phyloP scores from a whole-genome alignment of 2,113 vertebrate genomes.

The Larimichthys polyactis region DNA sequence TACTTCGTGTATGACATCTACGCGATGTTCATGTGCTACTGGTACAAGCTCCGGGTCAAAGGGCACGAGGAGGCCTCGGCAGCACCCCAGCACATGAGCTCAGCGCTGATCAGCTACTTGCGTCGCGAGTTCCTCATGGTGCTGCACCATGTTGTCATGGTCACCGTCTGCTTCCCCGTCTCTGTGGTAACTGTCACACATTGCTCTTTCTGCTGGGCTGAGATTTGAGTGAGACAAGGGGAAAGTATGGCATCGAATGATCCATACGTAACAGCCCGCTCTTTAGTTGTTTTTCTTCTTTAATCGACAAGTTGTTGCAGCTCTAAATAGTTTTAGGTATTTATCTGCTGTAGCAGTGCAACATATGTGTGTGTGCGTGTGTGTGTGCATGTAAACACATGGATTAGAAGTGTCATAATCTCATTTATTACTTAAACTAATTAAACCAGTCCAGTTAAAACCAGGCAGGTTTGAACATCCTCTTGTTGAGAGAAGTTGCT shows the following conservation, averaged over 20 bases:
- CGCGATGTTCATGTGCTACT: slow-evolving; percentile 95
- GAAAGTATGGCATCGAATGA: no score
- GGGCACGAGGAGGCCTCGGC: slow-evolving; percentile 85
- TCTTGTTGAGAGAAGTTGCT: neutral
- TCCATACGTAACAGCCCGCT: no score
- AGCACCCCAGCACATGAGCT: slow-evolving; percentile 71
- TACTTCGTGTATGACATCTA: slow-evolving; percentile 95
- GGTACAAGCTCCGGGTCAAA: slow-evolving; percentile 92
- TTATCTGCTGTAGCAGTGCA: neutral
- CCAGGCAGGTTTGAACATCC: neutral
- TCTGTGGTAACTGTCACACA: slow-evolving; percentile 88
- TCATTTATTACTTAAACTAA: neutral
- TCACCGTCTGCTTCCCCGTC: slow-evolving; percentile 92
- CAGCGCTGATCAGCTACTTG: slow-evolving; percentile 86
- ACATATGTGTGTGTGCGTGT: neutral
- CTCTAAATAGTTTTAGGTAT: neutral
- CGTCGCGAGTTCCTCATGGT: slow-evolving; percentile 94
- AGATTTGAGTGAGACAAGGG: neutral
- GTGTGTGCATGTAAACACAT: neutral
- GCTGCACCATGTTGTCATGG: slow-evolving; percentile 92
- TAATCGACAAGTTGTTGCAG: neutral
- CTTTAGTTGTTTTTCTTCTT: neutral
- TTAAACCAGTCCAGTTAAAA: neutral
- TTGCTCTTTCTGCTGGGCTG: slow-evolving; percentile 33
- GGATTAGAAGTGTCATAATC: neutral